Percentiles rank a stretch among this genome's conserved stretches.
Evolutionary conservation across 64 coral and sea anemone species (phyloP).

Genomic region (Montipora cactus): DNA sequence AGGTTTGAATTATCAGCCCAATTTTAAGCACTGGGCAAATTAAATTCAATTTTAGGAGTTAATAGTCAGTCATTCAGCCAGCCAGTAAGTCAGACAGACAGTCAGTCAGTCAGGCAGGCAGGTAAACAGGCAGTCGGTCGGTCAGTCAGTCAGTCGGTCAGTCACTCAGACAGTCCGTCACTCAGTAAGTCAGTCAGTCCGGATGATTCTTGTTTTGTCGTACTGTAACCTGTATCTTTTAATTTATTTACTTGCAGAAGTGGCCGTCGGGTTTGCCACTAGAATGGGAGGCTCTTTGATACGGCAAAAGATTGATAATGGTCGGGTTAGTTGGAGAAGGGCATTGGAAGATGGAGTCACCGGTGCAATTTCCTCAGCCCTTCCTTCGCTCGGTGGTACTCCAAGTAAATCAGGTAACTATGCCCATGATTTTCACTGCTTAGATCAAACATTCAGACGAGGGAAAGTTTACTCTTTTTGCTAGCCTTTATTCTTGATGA

Average conservation of each 20-base stretch:
- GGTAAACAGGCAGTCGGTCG: too few relatives aligned
- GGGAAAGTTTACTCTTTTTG: background rate
- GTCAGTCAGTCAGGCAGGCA: too few relatives aligned
- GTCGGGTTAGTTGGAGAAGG: background rate
- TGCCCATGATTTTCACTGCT: too few relatives aligned
- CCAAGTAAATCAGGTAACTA: too few relatives aligned
- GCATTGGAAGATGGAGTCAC: conserved; percentile 5
- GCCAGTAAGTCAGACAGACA: too few relatives aligned
- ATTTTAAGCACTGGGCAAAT: too few relatives aligned
- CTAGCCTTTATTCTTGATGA: too few relatives aligned
- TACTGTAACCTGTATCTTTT: background rate
- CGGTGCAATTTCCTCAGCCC: conserved; percentile 13
- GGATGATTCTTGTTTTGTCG: too few relatives aligned
- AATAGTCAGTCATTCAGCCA: background rate
- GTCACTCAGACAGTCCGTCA: too few relatives aligned
- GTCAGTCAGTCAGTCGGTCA: too few relatives aligned
- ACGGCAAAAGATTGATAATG: background rate
- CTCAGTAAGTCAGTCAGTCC: too few relatives aligned
- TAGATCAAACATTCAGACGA: background rate
- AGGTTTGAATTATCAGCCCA: background rate
- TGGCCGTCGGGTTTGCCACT: background rate
- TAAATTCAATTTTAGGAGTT: too few relatives aligned
- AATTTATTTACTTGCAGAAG: background rate
- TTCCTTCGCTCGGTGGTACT: background rate
- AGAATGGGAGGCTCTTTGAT: background rate